Percentiles rank a stretch among this genome's conserved stretches.
phyloP scores from a whole-genome alignment of 2,113 vertebrate genomes.

The Neolamprologus ventralis region DNA sequence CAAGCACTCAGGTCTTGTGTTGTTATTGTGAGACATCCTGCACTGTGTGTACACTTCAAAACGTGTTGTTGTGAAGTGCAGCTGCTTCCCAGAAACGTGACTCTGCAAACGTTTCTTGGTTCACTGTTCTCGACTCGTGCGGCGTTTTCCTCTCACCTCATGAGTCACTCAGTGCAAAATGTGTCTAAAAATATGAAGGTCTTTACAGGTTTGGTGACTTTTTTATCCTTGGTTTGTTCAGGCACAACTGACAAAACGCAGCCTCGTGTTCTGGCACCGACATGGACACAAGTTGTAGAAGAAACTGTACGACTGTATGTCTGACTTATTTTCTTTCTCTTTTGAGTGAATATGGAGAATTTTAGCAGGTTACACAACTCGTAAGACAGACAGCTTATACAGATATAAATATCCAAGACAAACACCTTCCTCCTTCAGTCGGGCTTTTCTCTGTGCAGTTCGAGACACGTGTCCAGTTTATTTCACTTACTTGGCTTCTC shows the following conservation, averaged over 20 bases:
- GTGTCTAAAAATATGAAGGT: rapidly evolving
- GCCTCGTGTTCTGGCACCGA: neutral
- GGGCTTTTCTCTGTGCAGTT: neutral
- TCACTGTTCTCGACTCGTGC: neutral
- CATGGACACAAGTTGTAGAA: neutral
- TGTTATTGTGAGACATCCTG: neutral
- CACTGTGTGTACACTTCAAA: neutral
- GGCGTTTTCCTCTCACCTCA: rapidly evolving
- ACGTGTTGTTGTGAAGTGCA: neutral
- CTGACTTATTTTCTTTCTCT: neutral
- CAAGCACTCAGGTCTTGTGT: neutral
- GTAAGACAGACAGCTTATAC: neutral
- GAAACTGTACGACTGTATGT: neutral
- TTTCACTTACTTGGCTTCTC: neutral
- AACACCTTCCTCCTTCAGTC: neutral
- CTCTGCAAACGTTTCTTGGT: neutral
- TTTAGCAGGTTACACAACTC: neutral
- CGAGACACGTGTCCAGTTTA: rapidly evolving
- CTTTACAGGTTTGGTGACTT: neutral
- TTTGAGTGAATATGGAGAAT: neutral
- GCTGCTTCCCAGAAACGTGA: neutral
- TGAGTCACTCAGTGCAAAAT: neutral
- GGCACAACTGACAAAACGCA: rapidly evolving
- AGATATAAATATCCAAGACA: neutral
- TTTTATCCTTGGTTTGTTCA: neutral